Evolutionary conservation across 2,113 vertebrate genomes (phyloP), one percentile per base, ranked within the genome.

Genomic region (Zeus faber): DNA sequence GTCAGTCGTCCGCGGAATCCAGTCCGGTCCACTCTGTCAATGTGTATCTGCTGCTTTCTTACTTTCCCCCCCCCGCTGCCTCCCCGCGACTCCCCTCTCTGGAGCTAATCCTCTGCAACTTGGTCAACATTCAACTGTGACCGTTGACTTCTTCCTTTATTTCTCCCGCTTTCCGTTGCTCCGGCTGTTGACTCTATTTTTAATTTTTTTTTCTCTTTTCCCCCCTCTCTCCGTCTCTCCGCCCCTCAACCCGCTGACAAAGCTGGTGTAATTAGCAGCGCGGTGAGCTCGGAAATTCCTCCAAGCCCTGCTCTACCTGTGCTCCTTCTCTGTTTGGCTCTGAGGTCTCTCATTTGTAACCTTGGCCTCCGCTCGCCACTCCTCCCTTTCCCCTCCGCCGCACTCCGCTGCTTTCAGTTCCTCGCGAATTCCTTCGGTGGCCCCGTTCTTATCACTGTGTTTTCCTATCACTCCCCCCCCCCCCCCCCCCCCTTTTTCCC

Each of bases 361-460:
- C 65, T 68, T 70, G 55, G 59, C 52, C 59, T 45, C 65, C 25
- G 11, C 54, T 47, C 56, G 67, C 64, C 5, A 5, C 54, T 65
- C 46, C 55, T 80, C 76, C 31, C 70, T 66, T 54, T 66, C 45
- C 56, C 57, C 64, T 70, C 53, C 67, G 46, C 67, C 25, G 14
- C 51, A 47, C 59, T 72, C 62, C 5, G 6, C 55, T 66, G 48
- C 56, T 81, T 74, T 76, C 74, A 60, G 65, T 78, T 83, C 54
- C 66, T 70, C 67, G 64, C 20, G 61, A 72, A 84, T 86, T 87
- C 85, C 79, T 79, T 62, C 22, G 58, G 50, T 43, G 31, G 61
- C 44, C 73, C 33, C 54, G 66, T 74, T 50, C 67, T 79, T 76
- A 73, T 73, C 77, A 65, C 6, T 45, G 26, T 65, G 75, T 61